A percentile compares a stretch with the other conserved stretches of the same genome.
Evolutionary conservation across 2,888 invertebrate genomes (phyloP).

Genomic region (Hydropsyche betteni): DNA sequence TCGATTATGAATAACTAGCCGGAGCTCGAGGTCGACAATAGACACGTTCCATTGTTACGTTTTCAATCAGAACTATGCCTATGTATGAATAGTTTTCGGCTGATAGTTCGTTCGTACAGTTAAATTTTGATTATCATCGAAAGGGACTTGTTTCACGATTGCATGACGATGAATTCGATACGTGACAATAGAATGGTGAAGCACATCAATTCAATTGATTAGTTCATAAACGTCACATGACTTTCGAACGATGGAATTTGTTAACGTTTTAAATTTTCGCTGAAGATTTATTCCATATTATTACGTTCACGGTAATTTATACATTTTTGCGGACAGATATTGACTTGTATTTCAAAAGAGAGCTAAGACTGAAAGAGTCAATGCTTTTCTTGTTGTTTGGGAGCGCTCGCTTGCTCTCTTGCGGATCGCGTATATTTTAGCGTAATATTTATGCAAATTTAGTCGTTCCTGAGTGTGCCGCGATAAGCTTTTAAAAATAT

Average conservation of each 20-base stretch:
- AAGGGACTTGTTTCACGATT: conserved; percentile 27
- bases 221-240: too few relatives aligned
- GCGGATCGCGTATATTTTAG: conserved; percentile 1
- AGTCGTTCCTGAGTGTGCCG: conserved; percentile 15
- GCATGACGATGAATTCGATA: too few relatives aligned
- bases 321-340: neutral
- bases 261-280: too few relatives aligned
- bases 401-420: neutral
- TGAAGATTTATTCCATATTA: neutral
- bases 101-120: neutral
- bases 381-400: conserved; percentile 2
- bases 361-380: neutral
- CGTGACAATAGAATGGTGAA: too few relatives aligned
- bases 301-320: neutral
- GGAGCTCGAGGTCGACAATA: neutral
- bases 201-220: too few relatives aligned
- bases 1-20: too few relatives aligned
- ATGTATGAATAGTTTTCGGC: neutral
- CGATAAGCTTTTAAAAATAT: conserved; percentile 27
- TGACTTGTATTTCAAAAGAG: conserved; percentile 10
- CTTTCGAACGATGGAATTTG: neutral
- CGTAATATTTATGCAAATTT: conserved; percentile 21
- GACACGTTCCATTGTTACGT: neutral
- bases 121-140: conserved; percentile 47
- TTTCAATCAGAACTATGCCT: neutral